These are phyloP conservation scores for Hyposoter didymator DNA, from an alignment of 2,888 invertebrate genomes.

Conservation along the genomic window DNA sequence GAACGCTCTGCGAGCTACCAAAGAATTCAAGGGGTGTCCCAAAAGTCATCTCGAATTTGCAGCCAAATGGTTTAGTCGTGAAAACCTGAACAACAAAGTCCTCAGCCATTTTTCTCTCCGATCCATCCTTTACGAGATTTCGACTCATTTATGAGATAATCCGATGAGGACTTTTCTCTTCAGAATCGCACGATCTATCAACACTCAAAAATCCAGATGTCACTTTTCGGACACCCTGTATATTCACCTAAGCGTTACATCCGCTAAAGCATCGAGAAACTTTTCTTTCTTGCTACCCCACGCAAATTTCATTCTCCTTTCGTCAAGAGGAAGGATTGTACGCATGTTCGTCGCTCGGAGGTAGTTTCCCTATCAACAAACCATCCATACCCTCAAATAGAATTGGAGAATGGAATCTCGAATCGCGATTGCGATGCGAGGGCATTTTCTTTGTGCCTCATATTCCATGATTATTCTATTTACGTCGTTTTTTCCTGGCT, in stretches of 20 bases:
- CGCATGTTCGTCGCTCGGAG: not conserved
- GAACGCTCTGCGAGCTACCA: constrained; percentile 61
- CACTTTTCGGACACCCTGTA: not conserved
- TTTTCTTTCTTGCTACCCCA: not conserved
- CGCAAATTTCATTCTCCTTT: constrained; percentile 4
- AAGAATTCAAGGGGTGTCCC: not conserved
- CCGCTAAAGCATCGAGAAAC: constrained; percentile 30
- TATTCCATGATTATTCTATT: constrained; percentile 46
- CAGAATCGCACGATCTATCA: not conserved
- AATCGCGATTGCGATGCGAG: constrained; percentile 39
- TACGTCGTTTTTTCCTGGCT: constrained; percentile 17
- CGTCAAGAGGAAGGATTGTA: constrained; percentile 33
- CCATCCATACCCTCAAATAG: constrained; percentile 10
- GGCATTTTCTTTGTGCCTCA: constrained; percentile 23
- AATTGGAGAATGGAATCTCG: constrained; percentile 44
- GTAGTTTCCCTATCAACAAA: not conserved
- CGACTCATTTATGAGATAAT: not conserved
- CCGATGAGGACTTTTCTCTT: not conserved
- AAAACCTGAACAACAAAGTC: not conserved
- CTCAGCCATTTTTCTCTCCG: not conserved
- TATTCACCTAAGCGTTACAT: not conserved
- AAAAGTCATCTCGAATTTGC: not conserved
- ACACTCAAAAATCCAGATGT: not conserved
- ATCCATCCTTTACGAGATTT: not conserved
- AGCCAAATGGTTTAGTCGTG: not conserved